Evolutionary conservation across 2,888 invertebrate species (phyloP).

Genomic region (Nasonia oneida): DNA sequence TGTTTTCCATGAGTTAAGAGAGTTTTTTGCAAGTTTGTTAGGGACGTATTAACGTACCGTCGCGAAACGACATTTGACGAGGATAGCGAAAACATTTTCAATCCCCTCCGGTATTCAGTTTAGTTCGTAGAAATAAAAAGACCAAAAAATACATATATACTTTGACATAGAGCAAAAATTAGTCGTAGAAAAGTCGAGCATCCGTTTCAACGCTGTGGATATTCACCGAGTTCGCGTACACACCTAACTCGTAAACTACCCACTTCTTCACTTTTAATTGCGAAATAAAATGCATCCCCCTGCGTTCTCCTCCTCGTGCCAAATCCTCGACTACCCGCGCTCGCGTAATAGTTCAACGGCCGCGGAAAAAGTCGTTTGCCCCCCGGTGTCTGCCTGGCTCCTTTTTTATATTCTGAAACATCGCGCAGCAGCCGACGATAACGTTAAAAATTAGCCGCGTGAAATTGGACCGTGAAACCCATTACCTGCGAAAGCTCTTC

Average conservation of each 20-base stretch:
- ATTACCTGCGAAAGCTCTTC: slow-evolving; percentile 45
- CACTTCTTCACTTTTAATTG: slow-evolving; percentile 33
- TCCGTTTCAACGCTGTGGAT: neutral
- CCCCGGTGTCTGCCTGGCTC: neutral
- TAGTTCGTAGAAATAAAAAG: neutral
- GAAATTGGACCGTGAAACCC: slow-evolving; percentile 49
- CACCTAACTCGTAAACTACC: neutral
- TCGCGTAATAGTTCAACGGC: neutral
- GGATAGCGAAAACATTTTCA: neutral
- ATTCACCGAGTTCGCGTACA: neutral
- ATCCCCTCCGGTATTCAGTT: neutral
- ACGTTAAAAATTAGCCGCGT: slow-evolving; percentile 47
- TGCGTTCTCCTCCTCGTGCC: neutral
- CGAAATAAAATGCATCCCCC: slow-evolving; percentile 19
- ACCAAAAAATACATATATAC: neutral
- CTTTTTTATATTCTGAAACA: neutral
- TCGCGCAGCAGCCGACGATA: slow-evolving; percentile 5
- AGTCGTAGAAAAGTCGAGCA: neutral
- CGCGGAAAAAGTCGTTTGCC: neutral
- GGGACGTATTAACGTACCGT: neutral
- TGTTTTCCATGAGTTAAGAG: neutral
- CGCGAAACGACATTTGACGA: neutral
- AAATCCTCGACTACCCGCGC: neutral
- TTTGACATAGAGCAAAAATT: too few species aligned
- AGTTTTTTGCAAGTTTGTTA: neutral